These are phyloP conservation scores for Thamnophis sirtalis DNA, from an alignment of 2,113 vertebrate genomes.

Conservation along the genomic window DNA sequence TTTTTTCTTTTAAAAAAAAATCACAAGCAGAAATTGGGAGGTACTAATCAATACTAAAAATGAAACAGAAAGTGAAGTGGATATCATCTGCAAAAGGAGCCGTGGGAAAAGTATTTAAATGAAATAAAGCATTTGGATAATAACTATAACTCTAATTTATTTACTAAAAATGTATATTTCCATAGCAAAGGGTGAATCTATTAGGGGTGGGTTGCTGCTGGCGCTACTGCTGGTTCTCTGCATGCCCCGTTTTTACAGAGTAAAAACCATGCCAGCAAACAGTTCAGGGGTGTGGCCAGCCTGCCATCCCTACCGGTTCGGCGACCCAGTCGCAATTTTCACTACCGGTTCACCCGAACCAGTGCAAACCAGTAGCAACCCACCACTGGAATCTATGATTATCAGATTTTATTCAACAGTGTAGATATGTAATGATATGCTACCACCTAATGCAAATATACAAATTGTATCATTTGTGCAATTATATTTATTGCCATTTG, in stretches of 20 bases:
- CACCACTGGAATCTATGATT: not conserved
- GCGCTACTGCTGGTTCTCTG: too few species aligned
- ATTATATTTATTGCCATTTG: too few species aligned
- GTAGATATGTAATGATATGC: not conserved
- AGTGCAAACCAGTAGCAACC: too few species aligned
- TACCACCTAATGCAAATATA: not conserved
- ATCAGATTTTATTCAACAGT: not conserved
- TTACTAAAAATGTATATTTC: not conserved
- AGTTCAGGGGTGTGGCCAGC: too few species aligned
- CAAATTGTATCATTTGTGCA: too few species aligned
- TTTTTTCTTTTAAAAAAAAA: not conserved
- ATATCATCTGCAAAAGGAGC: not conserved
- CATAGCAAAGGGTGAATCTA: not conserved
- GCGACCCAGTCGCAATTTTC: too few species aligned
- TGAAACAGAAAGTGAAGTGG: not conserved
- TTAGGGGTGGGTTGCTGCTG: too few species aligned
- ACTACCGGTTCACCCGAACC: too few species aligned
- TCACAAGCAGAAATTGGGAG: too few species aligned
- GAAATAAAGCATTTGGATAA: not conserved
- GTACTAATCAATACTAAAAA: not conserved
- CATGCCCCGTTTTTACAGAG: too few species aligned
- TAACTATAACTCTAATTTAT: not conserved
- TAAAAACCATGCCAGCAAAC: too few species aligned
- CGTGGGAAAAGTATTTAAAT: not conserved
- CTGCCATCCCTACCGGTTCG: too few species aligned